phyloP scores from a whole-genome alignment of 2,888 invertebrate genomes.

The Noctua pronuba region DNA sequence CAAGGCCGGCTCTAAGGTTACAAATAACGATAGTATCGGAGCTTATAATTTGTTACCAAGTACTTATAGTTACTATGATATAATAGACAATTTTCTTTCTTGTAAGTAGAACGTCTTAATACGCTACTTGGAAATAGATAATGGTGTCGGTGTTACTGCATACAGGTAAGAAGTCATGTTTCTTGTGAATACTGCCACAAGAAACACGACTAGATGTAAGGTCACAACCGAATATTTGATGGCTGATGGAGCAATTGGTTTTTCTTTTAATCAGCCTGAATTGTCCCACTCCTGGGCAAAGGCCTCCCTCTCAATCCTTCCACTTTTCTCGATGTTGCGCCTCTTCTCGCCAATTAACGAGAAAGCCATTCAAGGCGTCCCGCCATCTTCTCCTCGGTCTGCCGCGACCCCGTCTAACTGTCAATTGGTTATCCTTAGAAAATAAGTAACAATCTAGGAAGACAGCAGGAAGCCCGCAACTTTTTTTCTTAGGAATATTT shows the following conservation, averaged over 20 bases:
- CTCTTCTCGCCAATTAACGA: no score
- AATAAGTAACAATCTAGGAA: neutral
- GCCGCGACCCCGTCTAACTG: no score
- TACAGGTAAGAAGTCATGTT: neutral
- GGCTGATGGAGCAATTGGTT: neutral
- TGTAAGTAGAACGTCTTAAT: slow-evolving; percentile 4
- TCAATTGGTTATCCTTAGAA: neutral
- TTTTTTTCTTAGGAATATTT: neutral
- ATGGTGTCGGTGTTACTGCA: neutral
- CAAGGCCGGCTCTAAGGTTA: slow-evolving; percentile 82
- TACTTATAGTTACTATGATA: slow-evolving; percentile 42
- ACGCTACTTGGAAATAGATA: slow-evolving; percentile 1
- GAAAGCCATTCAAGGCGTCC: no score
- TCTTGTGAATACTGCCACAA: no score
- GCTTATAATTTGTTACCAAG: slow-evolving; percentile 60
- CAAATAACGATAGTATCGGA: slow-evolving; percentile 72
- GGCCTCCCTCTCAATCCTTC: no score
- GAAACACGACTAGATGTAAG: neutral
- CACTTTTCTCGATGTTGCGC: no score
- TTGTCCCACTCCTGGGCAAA: no score
- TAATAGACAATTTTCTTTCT: slow-evolving; percentile 49
- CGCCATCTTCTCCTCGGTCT: no score
- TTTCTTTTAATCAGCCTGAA: no score
- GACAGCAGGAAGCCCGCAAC: neutral
- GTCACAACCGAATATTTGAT: neutral